These are phyloP conservation scores for Cebus imitator DNA, from an alignment of 2,113 vertebrate species.

Conservation along the genomic window DNA sequence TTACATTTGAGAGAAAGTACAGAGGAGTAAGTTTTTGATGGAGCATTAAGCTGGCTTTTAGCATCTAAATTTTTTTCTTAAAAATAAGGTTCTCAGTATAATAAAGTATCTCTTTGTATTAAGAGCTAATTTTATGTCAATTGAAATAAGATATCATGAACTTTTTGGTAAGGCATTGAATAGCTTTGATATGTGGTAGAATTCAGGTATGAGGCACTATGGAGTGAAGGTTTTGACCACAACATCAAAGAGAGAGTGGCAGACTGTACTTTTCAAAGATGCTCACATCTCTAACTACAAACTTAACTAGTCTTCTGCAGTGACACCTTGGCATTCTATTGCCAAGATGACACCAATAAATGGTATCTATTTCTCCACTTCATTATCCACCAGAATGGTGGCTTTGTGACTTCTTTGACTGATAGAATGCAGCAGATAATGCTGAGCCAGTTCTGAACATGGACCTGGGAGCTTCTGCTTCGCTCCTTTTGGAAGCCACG, in stretches of 20 bases:
- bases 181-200: neutral
- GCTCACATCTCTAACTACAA: neutral
- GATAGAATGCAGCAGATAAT: neutral
- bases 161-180: neutral
- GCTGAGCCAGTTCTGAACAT: neutral
- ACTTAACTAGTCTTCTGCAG: neutral
- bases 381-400: neutral
- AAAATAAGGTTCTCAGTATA: conserved; percentile 39
- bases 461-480: neutral
- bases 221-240: neutral
- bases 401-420: neutral
- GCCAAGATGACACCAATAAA: no score
- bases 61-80: conserved; percentile 63
- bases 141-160: neutral
- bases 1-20: conserved; percentile 46
- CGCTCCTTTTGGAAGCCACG: neutral
- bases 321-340: neutral
- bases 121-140: conserved; percentile 29
- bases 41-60: conserved; percentile 21
- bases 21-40: conserved; percentile 13
- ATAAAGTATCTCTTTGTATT: conserved; percentile 37
- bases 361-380: neutral
- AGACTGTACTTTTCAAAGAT: neutral
- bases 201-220: neutral
- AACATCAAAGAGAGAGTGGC: neutral